These are phyloP conservation scores for Caenorhabditis sp. DNA, from an alignment of 2,888 invertebrate genomes.

Conservation along the genomic window DNA sequence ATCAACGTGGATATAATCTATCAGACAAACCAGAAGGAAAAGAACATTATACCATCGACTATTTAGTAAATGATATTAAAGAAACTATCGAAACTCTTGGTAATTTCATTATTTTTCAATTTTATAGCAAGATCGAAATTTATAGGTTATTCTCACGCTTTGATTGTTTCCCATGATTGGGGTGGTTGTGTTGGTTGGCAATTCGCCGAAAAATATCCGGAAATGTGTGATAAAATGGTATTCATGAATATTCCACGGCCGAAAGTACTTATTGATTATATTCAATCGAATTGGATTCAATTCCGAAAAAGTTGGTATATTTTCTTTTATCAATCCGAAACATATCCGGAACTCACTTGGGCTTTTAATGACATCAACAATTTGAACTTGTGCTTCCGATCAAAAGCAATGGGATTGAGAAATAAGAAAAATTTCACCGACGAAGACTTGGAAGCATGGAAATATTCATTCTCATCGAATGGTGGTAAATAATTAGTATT, in stretches of 20 bases:
- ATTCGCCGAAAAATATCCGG: slow-evolving; percentile 47
- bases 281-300: slow-evolving; percentile 61
- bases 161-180: slow-evolving; percentile 49
- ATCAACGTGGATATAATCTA: slow-evolving; percentile 83
- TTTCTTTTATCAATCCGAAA: slow-evolving; percentile 77
- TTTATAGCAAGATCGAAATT: background rate
- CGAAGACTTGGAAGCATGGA: slow-evolving; percentile 80
- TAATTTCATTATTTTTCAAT: background rate
- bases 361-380: slow-evolving; percentile 77
- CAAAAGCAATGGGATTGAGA: slow-evolving; percentile 45
- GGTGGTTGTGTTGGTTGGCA: slow-evolving; percentile 82
- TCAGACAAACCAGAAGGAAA: slow-evolving; percentile 80
- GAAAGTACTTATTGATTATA: slow-evolving; percentile 76
- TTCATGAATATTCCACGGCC: slow-evolving; percentile 81
- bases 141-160: slow-evolving; percentile 34
- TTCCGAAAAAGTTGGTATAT: slow-evolving; percentile 73
- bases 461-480: slow-evolving; percentile 79
- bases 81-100: slow-evolving; percentile 78
- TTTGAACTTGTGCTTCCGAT: slow-evolving; percentile 76
- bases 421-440: slow-evolving; percentile 71
- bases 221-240: slow-evolving; percentile 77
- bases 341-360: slow-evolving; percentile 79
- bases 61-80: slow-evolving; percentile 77
- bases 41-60: slow-evolving; percentile 77
- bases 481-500: slow-evolving; percentile 72